Evolutionary conservation across 2,113 vertebrate species (phyloP).

Genomic region (Ciconia maguari): DNA sequence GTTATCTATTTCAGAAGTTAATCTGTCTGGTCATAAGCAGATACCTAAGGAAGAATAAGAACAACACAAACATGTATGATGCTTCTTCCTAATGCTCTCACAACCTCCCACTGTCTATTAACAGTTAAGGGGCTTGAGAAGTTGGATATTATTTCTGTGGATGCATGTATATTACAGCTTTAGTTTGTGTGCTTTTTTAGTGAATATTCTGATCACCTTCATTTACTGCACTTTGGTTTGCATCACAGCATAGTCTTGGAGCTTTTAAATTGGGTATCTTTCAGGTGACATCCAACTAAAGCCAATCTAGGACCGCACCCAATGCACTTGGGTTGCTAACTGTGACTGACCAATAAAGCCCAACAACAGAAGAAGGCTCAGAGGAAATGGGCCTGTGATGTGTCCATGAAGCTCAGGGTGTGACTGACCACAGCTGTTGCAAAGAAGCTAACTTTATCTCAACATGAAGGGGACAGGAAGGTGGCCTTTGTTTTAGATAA

Average conservation of each 20-base stretch:
- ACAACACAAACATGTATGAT: background rate
- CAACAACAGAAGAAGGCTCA: background rate
- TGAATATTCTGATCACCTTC: background rate
- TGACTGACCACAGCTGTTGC: background rate
- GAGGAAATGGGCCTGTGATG: background rate
- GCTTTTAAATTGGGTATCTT: background rate
- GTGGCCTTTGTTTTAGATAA: background rate
- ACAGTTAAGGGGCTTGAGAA: background rate
- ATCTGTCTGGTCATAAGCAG: background rate
- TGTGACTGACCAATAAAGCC: background rate
- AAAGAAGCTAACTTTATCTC: background rate
- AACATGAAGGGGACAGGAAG: background rate
- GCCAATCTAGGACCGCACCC: background rate
- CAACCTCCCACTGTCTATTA: background rate
- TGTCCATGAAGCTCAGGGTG: background rate
- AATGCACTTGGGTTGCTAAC: background rate
- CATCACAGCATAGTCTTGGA: background rate
- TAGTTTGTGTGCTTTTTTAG: background rate
- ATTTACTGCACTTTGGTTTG: background rate
- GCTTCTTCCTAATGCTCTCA: background rate
- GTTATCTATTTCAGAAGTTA: background rate
- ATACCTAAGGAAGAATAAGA: background rate
- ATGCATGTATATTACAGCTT: background rate
- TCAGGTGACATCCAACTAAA: background rate
- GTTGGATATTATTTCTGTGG: background rate